These are phyloP conservation scores for Diadegma fenestrale DNA, from an alignment of 2,888 invertebrate genomes.

Conservation along the genomic window DNA sequence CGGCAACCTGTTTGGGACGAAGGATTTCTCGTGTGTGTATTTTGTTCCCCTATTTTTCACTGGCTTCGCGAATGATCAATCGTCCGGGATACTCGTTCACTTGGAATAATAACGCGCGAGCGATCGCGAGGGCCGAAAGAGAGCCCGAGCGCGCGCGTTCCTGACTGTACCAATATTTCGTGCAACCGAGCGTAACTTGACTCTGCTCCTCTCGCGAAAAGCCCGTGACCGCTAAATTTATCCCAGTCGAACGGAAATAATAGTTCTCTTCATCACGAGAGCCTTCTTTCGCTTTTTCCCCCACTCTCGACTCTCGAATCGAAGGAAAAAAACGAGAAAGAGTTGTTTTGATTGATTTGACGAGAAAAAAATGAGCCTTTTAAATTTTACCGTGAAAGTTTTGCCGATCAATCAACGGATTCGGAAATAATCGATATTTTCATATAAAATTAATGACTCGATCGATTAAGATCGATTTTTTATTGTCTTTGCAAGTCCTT, in stretches of 20 bases:
- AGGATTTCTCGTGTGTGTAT: not conserved
- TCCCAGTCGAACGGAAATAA: conserved; percentile 62
- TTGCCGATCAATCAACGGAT: not conserved
- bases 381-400: conserved; percentile 15
- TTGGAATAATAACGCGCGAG: conserved; percentile 57
- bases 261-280: conserved; percentile 47
- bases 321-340: not conserved
- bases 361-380: not conserved
- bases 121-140: not conserved
- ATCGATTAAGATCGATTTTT: not conserved
- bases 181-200: conserved; percentile 43
- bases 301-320: not conserved
- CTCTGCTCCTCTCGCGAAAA: conserved; percentile 21
- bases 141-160: not conserved
- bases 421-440: not conserved
- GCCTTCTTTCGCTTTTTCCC: not conserved
- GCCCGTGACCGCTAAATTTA: conserved; percentile 62
- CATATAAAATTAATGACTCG: not conserved
- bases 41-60: conserved; percentile 18
- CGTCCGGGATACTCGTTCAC: conserved; percentile 52
- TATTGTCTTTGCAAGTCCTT: conserved; percentile 22
- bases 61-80: conserved; percentile 34
- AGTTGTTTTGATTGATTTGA: not conserved
- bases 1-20: not conserved
- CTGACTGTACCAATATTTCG: conserved; percentile 46